Evolutionary conservation across 2,888 invertebrate species (phyloP).

Genomic region (Xestoiulus laeticollis): DNA sequence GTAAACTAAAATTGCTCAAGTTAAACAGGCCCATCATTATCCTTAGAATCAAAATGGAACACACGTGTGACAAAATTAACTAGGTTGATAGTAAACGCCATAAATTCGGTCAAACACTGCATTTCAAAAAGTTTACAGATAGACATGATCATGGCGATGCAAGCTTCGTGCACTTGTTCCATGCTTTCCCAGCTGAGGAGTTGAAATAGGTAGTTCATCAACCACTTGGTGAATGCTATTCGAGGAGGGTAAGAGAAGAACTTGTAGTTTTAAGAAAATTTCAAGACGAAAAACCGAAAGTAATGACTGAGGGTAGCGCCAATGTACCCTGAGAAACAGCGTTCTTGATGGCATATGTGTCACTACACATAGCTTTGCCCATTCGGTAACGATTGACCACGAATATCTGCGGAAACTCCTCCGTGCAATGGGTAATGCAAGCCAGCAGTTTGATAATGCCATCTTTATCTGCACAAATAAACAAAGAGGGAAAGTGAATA

Average conservation of each 20-base stretch:
- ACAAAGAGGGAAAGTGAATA: neutral
- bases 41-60: neutral
- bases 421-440: slow-evolving; percentile 48
- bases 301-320: neutral
- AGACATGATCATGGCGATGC: neutral
- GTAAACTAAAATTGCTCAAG: too few species aligned
- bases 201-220: neutral
- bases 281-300: neutral
- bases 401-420: slow-evolving; percentile 50
- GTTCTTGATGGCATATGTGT: neutral
- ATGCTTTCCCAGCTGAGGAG: neutral
- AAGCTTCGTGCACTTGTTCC: neutral
- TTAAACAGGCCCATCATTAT: too few species aligned
- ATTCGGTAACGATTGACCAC: neutral
- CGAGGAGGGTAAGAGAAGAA: neutral
- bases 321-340: neutral
- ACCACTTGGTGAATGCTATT: slow-evolving; percentile 10
- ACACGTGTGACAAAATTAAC: neutral
- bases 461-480: neutral
- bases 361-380: neutral
- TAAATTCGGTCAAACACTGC: neutral
- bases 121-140: neutral
- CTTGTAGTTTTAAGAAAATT: too few species aligned
- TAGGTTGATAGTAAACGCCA: neutral
- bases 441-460: neutral